A percentile compares a stretch with the other conserved stretches of the same genome.
These are phyloP conservation scores for Naja naja DNA, from an alignment of 2,113 vertebrate genomes.

Conservation along the genomic window DNA sequence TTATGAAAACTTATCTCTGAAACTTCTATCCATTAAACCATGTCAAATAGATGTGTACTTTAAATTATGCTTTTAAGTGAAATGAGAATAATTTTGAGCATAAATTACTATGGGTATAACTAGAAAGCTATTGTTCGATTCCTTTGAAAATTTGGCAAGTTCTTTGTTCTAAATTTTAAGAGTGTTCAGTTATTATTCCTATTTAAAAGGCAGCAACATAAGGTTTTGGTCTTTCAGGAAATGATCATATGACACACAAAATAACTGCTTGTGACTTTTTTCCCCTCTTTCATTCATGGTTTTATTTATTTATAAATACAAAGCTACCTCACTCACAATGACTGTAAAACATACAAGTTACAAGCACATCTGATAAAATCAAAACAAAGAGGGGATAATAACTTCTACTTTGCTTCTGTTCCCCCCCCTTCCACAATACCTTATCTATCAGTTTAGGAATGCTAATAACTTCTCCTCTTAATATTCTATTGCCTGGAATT, in stretches of 20 bases:
- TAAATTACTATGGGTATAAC: not conserved
- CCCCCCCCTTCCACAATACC: not conserved
- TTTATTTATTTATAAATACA: not conserved
- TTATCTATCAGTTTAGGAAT: not conserved
- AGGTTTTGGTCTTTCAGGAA: not conserved
- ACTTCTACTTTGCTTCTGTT: not conserved
- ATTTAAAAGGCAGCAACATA: not conserved
- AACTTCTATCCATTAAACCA: not conserved
- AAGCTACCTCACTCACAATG: not conserved
- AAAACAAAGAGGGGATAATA: not conserved
- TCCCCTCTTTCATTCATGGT: not conserved
- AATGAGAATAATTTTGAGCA: not conserved
- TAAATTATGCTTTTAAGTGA: not conserved
- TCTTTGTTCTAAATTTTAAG: not conserved
- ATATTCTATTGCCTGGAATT: not conserved
- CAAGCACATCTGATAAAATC: not conserved
- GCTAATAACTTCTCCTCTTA: not conserved
- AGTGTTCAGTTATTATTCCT: not conserved
- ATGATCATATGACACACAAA: not conserved
- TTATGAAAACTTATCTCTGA: not conserved
- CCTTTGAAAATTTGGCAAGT: not conserved
- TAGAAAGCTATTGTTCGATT: not conserved
- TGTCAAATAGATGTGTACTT: not conserved
- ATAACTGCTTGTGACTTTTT: not conserved
- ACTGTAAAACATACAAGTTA: not conserved